These are phyloP conservation scores for Coccyzus lansbergi DNA, from an alignment of 2,797 vertebrate genomes.

Conservation along the genomic window DNA sequence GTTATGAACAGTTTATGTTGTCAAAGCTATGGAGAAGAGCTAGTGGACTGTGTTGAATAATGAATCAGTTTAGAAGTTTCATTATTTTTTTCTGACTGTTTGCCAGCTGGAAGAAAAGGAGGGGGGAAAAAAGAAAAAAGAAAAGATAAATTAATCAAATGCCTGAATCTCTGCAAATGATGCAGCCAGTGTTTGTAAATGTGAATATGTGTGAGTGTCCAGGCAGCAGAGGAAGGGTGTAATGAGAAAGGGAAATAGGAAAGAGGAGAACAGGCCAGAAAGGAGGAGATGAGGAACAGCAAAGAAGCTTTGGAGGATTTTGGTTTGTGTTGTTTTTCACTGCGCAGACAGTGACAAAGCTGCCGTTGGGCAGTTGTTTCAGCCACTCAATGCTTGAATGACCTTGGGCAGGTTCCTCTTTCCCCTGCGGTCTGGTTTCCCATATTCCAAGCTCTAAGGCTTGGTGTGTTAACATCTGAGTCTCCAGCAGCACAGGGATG, in stretches of 20 bases:
- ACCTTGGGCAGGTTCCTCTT: neutral
- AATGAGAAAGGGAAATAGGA: neutral
- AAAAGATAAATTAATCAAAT: neutral
- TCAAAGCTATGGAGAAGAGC: neutral
- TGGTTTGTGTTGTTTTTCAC: too few relatives aligned
- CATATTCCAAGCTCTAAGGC: neutral
- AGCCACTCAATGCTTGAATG: neutral
- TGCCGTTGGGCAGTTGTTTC: neutral
- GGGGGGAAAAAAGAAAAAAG: fast-evolving
- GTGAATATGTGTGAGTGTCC: neutral
- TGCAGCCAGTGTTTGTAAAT: neutral
- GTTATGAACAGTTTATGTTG: fast-evolving
- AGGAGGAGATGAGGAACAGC: neutral
- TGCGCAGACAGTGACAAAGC: neutral
- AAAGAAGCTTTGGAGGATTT: neutral
- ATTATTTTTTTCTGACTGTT: neutral
- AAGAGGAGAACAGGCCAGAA: neutral
- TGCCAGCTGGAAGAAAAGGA: neutral
- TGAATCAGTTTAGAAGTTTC: slow-evolving; percentile 18
- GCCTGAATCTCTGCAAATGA: neutral
- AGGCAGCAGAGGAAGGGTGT: neutral
- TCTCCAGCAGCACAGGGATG: neutral
- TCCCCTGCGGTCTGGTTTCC: fast-evolving
- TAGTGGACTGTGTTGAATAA: slow-evolving; percentile 29
- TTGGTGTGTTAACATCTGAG: neutral